Base-by-base conservation (phyloP, 2,888 invertebrate species). In the Nematopogon swammerdamellus region DNA sequence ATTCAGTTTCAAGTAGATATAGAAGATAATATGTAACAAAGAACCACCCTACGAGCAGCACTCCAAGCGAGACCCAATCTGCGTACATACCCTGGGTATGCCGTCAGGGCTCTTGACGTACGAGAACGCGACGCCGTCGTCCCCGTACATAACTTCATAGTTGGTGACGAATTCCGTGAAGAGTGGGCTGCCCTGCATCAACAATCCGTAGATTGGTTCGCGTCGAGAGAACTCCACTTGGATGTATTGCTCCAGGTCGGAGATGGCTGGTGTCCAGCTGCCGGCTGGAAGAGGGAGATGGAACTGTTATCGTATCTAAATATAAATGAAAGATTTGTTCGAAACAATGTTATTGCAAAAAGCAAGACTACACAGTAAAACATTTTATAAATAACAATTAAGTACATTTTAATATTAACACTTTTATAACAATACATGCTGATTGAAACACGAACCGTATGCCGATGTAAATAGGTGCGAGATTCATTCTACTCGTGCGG, bases 111-210 rank as follows among this genome's bases (percentile, higher is more conserved):
- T 83, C 1, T 80, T 67, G 10, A 89, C 72, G 46, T 83, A 82
- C 19, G 84, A 83, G 64, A 84, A 90, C 2, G 72, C 65, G 19
- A 67, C 62, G 0, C 85, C 87, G 61, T 91, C 86, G 11, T 82
- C 82, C 18, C 91, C 89, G 60, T 89, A 88, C 55, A 87, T 58
- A 19, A 91, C 76, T 60, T 85, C 83, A 60, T 89, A 94, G 58
- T 89, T 87, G 17, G 90, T 91, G 43, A 94, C 89, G 65, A 85
- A 91, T 60, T 89, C 84, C 55, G 88, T 82, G 52, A 83, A 83
- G 2, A 82, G 60, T 0, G 86, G 84, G 63, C 84, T 87, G 18
- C 93, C 93, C 59, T 87, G 87, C 55, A 91, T 66, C 10, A 84
- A 68, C 1, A 92, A 76, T 0, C 92, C 94, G 61, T 90, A 91